Base-by-base conservation (phyloP, 1,140 invertebrate species). In the Drosophila tani region DNA sequence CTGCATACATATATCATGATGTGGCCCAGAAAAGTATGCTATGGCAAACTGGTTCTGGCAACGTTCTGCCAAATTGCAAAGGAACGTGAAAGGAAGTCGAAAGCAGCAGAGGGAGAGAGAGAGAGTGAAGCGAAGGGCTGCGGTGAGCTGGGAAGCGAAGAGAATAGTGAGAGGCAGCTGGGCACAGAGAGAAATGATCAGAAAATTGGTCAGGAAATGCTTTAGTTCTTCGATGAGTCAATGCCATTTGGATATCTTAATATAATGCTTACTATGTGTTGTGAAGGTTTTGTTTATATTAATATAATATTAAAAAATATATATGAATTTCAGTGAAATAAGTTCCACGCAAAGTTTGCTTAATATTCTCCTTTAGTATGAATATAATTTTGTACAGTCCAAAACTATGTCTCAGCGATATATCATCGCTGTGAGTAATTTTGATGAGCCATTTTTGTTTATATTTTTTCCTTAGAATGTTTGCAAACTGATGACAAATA, bases 1-100 rank as follows among this genome's bases (percentile, higher is more conserved):
- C 65, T 71, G 43, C 68, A 74, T 69, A 21, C 63, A 79, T 79
- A 79, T 79, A 79, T 80, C 76, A 71, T 73, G 75, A n/a, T 46
- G 49, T 88, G 81, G 78, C 84, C 74, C 85, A 84, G 78, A 90
- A 88, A 88, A 85, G 85, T 88, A 90, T 90, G 85, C 85, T 81
- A 85, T 69, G 70, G 64, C 68, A 81, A 65, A 65, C 69, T 56
- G 77, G 75, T 79, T 66, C 51, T 43, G 64, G 58, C 77, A 79
- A 63, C 59, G 68, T 47, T 55, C 58, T 67, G 83, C 83, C 75
- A 85, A 85, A 87, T 85, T 83, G 85, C 83, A 57, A 50, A 71
- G 55, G 38, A 58, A 71, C 66, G 66, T 71, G 38, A 29, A 70
- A 35, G 38, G 66, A 70, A 45, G 49, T 24, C 40, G 40, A 57